Evolutionary conservation across 2,113 vertebrate genomes (phyloP).

Genomic region (Dipodomys merriami): DNA sequence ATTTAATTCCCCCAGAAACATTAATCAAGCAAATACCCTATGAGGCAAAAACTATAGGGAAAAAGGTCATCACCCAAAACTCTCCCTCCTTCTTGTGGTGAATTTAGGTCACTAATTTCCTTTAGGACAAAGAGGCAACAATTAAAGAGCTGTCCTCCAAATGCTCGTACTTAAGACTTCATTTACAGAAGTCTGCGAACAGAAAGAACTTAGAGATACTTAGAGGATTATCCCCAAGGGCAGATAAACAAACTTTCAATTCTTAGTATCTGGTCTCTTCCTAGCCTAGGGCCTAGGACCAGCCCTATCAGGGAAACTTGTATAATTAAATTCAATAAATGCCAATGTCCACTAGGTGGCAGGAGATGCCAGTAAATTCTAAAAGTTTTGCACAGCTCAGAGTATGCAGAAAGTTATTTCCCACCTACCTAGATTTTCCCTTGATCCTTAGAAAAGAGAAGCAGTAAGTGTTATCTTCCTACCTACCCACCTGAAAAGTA

Average conservation of each 20-base stretch:
- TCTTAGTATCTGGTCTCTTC: background rate
- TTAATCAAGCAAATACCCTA: background rate
- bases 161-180: too few relatives aligned
- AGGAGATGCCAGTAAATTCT: slow-evolving; percentile 45
- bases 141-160: too few relatives aligned
- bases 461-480: background rate
- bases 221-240: background rate
- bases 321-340: background rate
- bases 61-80: too few relatives aligned
- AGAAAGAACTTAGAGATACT: background rate
- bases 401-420: background rate
- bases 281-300: background rate
- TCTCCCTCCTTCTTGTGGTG: too few relatives aligned
- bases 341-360: slow-evolving; percentile 57
- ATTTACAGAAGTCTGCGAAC: background rate
- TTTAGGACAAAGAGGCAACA: too few relatives aligned
- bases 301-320: background rate
- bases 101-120: too few relatives aligned
- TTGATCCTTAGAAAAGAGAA: background rate
- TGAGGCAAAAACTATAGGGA: too few relatives aligned
- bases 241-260: background rate
- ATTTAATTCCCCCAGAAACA: background rate
- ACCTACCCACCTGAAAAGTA: background rate
- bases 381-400: background rate
- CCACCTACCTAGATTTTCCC: background rate